Evolutionary conservation across 2,888 invertebrate species (phyloP), one percentile per base, ranked within the genome.

Genomic region (Cephus pulcher): DNA sequence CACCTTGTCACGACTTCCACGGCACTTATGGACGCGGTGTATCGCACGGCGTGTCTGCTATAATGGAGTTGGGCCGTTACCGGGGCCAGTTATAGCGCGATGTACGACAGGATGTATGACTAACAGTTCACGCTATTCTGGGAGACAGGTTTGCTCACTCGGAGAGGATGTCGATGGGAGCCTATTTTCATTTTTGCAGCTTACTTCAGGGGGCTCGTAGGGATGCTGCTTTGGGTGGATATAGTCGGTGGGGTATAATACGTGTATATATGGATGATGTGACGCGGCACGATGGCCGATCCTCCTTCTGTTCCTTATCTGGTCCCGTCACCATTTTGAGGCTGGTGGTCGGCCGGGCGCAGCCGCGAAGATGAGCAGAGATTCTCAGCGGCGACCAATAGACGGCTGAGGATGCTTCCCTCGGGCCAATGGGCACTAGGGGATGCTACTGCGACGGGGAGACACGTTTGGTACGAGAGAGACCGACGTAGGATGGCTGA

Each of bases 281-380:
- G 56, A 23, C 56, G 23, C 56, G 23, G 71, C 32, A 71, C 11
- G 11, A 34, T 34, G 71, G 71, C 32, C 12, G 12, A 34, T 32
- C 32, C 32, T 32, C 71, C 33, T 71, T 32, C 33, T 71, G 32
- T 30, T 30, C 33, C 37, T 15, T 74, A 30, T 34, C 15, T 34
- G 34, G 40, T 74, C 74, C 30, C 74, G 56, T 56, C 56, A 56
- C 56, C 56, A 56, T 56, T 56, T 56, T 56, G 56, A 56, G 56
- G 1, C 23, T 23, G 56, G 23, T 23, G 23, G 23, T 9, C 56
- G 56, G 71, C 23, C 34, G 80, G 85, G 89, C 89, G 89, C 89
- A 89, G 88, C 77, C 86, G 87, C 88, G 86, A 87, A 84, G 91
- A 91, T 91, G 91, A 91, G 91, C 89, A 89, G 89, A 89, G 90